A percentile compares a stretch with the other conserved stretches of the same genome.
These are phyloP conservation scores for Drosophila lini DNA, from an alignment of 1,140 invertebrate species.

Conservation along the genomic window DNA sequence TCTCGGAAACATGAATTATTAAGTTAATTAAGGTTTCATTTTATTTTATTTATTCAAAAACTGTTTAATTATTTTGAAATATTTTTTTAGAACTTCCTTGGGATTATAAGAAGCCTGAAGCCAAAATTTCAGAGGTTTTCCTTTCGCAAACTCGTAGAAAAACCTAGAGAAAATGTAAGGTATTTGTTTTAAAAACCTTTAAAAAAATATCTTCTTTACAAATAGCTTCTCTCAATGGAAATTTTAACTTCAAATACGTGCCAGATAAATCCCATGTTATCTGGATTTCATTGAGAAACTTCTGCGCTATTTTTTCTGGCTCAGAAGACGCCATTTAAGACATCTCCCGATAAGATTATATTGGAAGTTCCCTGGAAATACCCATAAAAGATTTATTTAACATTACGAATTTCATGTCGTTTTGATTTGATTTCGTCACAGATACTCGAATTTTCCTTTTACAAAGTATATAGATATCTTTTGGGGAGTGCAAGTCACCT, in stretches of 20 bases:
- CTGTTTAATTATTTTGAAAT: too few species aligned
- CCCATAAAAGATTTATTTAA: neutral
- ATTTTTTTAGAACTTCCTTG: too few species aligned
- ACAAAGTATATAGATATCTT: neutral
- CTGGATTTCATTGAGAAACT: conserved; percentile 37
- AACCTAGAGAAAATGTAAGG: neutral
- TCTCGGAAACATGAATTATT: too few species aligned
- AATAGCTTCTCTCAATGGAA: conserved; percentile 1
- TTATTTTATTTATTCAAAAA: too few species aligned
- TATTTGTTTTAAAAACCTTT: neutral
- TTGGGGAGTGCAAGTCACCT: conserved; percentile 10
- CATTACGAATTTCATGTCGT: conserved; percentile 2
- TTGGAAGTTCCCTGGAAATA: neutral
- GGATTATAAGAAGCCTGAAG: neutral
- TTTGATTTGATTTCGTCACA: conserved; percentile 12
- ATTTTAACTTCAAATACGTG: conserved; percentile 3
- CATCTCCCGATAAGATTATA: conserved; percentile 9
- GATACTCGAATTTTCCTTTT: conserved; percentile 1
- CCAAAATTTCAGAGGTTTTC: neutral
- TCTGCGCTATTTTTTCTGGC: neutral
- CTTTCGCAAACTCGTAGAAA: neutral
- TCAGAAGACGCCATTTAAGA: neutral
- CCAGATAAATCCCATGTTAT: conserved; percentile 27
- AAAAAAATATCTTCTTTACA: neutral
- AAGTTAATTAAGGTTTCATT: too few species aligned